Percentiles rank a stretch among this genome's conserved stretches.
Conservation (phyloP, 2,888 invertebrate genomes). For the Ellobium chinense region DNA sequence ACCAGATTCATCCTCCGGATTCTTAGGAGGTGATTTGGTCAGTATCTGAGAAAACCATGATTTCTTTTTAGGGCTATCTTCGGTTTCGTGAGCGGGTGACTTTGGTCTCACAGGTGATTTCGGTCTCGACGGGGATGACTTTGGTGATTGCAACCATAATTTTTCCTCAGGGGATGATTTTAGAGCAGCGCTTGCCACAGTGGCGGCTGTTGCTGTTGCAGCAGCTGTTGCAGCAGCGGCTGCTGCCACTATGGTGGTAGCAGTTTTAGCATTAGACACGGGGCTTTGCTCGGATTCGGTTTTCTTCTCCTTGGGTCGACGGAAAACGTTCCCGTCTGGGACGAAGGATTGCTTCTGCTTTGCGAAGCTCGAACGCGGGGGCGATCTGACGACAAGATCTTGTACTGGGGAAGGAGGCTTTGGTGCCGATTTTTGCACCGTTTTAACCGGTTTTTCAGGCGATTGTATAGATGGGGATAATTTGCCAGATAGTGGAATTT, state of each 20-base stretch:
- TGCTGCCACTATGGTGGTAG: neutral
- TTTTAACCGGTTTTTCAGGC: too few species aligned
- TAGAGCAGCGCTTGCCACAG: neutral
- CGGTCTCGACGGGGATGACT: too few species aligned
- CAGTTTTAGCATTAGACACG: neutral
- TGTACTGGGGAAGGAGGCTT: neutral
- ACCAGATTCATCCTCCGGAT: too few species aligned
- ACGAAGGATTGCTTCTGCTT: neutral
- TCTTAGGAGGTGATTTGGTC: too few species aligned
- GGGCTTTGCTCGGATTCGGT: neutral
- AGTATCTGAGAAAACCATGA: too few species aligned
- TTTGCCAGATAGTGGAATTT: too few species aligned
- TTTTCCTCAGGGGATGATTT: neutral
- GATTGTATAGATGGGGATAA: too few species aligned
- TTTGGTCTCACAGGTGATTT: too few species aligned
- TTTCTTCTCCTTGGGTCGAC: neutral
- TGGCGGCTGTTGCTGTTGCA: neutral
- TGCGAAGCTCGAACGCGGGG: neutral
- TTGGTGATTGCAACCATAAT: neutral
- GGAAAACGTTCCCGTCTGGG: neutral
- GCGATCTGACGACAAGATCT: neutral
- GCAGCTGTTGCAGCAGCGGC: neutral
- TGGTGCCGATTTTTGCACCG: too few species aligned
- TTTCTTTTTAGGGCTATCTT: too few species aligned
- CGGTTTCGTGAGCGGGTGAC: too few species aligned